Conservation (phyloP, 1,140 invertebrate species). For the Caenorhabditis tropicalis region DNA sequence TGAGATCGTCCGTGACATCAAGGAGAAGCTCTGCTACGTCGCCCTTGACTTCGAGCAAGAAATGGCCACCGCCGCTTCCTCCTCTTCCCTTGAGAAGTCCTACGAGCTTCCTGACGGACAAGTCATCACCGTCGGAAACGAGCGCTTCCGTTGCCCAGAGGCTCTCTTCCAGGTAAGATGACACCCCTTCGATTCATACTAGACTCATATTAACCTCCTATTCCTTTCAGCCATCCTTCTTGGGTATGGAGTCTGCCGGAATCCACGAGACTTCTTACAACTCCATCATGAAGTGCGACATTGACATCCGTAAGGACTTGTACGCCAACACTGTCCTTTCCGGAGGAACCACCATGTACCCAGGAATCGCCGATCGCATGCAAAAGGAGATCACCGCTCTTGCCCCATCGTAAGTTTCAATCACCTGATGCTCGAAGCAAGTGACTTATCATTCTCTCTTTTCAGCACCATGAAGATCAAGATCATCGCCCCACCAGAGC, state of each 20-base stretch:
- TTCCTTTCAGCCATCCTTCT: conserved; percentile 66
- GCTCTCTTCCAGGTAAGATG: conserved; percentile 75
- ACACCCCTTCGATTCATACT: neutral
- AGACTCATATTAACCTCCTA: neutral
- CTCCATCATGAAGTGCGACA: conserved; percentile 73
- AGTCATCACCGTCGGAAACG: conserved; percentile 73
- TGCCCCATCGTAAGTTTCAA: conserved; percentile 69
- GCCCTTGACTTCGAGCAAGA: conserved; percentile 92
- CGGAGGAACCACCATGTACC: conserved; percentile 75
- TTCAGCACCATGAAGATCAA: conserved; percentile 77
- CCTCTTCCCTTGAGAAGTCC: conserved; percentile 73
- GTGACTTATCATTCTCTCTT: neutral
- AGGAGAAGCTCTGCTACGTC: conserved; percentile 77
- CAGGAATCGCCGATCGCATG: conserved; percentile 74
- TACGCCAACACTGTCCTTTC: conserved; percentile 74
- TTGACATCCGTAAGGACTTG: conserved; percentile 72
- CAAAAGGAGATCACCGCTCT: conserved; percentile 75
- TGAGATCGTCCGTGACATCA: conserved; percentile 88
- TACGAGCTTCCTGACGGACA: conserved; percentile 75
- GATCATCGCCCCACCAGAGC: conserved; percentile 76
- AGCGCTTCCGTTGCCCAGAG: conserved; percentile 73
- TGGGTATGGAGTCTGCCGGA: conserved; percentile 72
- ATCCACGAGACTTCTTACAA: conserved; percentile 73
- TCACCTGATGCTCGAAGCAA: neutral
- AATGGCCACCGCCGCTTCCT: conserved; percentile 85